A percentile compares a stretch with the other conserved stretches of the same genome.
phyloP scores from a whole-genome alignment of 1,140 invertebrate genomes.

The Bombus superbus region DNA sequence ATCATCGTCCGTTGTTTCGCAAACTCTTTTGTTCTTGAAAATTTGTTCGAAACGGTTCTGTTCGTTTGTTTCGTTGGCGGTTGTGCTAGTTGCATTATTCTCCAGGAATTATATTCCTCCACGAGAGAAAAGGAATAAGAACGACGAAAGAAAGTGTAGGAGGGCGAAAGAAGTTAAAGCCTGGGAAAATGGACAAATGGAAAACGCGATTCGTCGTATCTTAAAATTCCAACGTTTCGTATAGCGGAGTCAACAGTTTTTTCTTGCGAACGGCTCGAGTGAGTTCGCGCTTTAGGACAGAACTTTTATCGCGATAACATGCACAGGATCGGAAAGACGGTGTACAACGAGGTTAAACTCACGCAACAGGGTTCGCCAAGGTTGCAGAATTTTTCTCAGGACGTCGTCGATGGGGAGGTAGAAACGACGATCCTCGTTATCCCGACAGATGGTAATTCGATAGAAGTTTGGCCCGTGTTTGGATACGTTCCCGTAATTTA shows the following conservation, averaged over 20 bases:
- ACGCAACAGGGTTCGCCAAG: neutral
- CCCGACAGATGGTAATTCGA: conserved; percentile 34
- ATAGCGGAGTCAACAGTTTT: no score
- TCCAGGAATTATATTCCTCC: neutral
- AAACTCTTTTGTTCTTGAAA: neutral
- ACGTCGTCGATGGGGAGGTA: neutral
- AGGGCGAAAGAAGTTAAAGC: no score
- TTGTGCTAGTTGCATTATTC: neutral
- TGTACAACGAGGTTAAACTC: neutral
- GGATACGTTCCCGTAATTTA: conserved; percentile 27
- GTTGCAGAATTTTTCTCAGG: neutral
- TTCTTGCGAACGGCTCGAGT: no score
- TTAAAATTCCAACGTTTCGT: no score
- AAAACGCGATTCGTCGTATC: no score
- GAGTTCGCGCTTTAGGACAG: no score
- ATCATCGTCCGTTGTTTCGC: neutral
- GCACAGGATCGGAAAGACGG: neutral
- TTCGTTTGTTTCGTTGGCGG: neutral
- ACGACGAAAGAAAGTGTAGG: no score
- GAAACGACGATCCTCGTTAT: conserved; percentile 23
- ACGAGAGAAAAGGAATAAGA: neutral
- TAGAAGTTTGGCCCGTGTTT: conserved; percentile 34
- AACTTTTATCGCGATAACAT: neutral
- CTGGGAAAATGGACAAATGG: no score
- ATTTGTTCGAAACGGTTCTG: neutral